These are phyloP conservation scores for Montipora sp. DNA, from an alignment of 64 coral and sea anemone species.

Conservation along the genomic window DNA sequence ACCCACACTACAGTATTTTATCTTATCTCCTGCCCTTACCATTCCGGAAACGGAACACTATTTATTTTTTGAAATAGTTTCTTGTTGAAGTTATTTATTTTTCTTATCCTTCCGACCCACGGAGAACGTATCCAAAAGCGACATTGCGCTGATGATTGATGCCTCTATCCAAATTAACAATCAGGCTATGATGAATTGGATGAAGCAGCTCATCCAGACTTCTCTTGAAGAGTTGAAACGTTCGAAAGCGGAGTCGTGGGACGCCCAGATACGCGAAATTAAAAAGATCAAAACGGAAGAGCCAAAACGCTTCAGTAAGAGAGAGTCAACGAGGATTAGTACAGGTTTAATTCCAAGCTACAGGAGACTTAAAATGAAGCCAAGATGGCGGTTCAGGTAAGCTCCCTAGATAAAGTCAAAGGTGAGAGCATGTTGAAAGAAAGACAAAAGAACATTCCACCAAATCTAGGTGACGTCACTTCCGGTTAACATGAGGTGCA, in stretches of 20 bases:
- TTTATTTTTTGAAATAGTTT: too few relatives aligned
- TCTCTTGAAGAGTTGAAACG: slow-evolving; percentile 17
- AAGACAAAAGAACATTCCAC: too few relatives aligned
- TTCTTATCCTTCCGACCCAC: not conserved
- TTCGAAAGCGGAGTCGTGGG: not conserved
- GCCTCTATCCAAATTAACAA: slow-evolving; percentile 20
- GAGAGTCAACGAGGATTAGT: not conserved
- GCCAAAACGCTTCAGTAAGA: not conserved
- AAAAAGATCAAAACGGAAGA: not conserved
- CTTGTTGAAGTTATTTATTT: too few relatives aligned
- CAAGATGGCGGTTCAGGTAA: too few relatives aligned
- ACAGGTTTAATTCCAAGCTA: not conserved
- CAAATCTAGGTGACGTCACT: too few relatives aligned
- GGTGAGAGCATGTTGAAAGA: too few relatives aligned
- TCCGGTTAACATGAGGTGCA: too few relatives aligned
- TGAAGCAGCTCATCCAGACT: slow-evolving; percentile 19
- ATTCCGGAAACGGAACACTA: too few relatives aligned
- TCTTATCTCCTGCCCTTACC: too few relatives aligned
- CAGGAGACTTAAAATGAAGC: too few relatives aligned
- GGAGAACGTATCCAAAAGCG: not conserved
- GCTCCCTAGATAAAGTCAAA: too few relatives aligned
- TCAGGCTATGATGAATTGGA: slow-evolving; percentile 17
- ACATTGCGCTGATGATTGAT: not conserved
- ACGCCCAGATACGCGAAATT: not conserved
- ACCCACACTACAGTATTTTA: too few relatives aligned